Percentiles rank a stretch among this genome's conserved stretches.
These are phyloP conservation scores for Salvelinus namaycush DNA, from an alignment of 2,113 vertebrate genomes.

Conservation along the genomic window DNA sequence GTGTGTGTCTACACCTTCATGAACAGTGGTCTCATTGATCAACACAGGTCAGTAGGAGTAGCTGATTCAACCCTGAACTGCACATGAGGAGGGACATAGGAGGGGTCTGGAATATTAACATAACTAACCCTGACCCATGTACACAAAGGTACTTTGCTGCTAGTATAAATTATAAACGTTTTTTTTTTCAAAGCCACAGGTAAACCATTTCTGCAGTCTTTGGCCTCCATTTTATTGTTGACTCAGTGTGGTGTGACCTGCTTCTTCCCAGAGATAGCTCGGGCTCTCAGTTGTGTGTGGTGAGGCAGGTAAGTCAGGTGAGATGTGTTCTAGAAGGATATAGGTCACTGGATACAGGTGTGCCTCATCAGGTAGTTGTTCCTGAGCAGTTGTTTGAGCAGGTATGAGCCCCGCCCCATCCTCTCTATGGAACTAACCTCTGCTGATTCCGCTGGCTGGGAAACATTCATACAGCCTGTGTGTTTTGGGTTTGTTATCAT, in stretches of 20 bases:
- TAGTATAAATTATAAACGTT: background rate
- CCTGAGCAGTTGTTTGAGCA: background rate
- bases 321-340: background rate
- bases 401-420: background rate
- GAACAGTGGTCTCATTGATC: slow-evolving; percentile 50
- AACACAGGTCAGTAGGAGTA: slow-evolving; percentile 2
- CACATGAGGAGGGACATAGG: slow-evolving; percentile 23
- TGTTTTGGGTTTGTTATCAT: background rate
- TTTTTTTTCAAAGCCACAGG: background rate
- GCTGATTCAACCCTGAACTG: slow-evolving; percentile 20
- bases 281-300: background rate
- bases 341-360: background rate
- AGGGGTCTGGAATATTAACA: slow-evolving; percentile 41
- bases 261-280: background rate
- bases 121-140: slow-evolving; percentile 45
- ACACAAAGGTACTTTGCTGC: slow-evolving; percentile 28
- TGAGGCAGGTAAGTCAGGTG: background rate
- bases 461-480: background rate
- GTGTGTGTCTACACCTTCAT: background rate
- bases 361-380: background rate
- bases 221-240: background rate
- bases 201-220: background rate
- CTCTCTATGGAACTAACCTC: background rate
- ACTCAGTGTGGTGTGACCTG: background rate
- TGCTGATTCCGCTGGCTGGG: background rate